These are phyloP conservation scores for Fistularia tabacaria DNA, from an alignment of 2,797 vertebrate species.

Conservation along the genomic window DNA sequence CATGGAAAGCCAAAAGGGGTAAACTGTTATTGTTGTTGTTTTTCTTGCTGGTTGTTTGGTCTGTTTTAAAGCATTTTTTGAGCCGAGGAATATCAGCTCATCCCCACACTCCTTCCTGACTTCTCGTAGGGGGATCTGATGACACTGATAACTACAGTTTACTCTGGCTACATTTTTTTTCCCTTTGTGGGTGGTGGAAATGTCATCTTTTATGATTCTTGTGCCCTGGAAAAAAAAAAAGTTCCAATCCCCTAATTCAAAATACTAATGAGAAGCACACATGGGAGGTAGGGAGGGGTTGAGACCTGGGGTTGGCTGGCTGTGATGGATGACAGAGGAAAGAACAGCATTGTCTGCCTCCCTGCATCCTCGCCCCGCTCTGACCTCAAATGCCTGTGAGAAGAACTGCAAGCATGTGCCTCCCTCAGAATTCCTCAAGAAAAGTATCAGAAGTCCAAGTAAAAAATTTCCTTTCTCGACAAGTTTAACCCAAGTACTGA, in stretches of 20 bases:
- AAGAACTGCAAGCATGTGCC: conserved; percentile 18
- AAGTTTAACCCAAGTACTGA: too few relatives aligned
- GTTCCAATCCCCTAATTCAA: conserved; percentile 35
- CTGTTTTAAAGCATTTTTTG: too few relatives aligned
- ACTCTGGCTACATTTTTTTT: conserved; percentile 32
- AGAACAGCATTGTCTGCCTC: conserved; percentile 34
- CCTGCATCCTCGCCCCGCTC: conserved; percentile 22
- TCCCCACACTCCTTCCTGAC: neutral
- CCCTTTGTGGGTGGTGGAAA: conserved; percentile 45
- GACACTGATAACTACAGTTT: conserved; percentile 39
- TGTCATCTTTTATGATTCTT: conserved; percentile 47
- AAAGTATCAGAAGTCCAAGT: conserved; percentile 14
- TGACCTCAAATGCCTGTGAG: conserved; percentile 49
- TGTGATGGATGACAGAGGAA: conserved; percentile 45
- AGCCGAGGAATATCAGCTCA: neutral
- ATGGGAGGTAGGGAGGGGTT: conserved; percentile 14
- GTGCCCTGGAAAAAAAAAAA: conserved; percentile 50
- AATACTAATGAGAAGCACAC: conserved; percentile 59
- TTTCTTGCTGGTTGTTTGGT: too few relatives aligned
- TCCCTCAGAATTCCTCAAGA: conserved; percentile 32
- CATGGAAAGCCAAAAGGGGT: too few relatives aligned
- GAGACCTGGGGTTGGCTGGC: conserved; percentile 19
- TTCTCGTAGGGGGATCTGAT: conserved; percentile 1
- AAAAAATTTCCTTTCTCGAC: neutral
- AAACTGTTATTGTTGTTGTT: too few relatives aligned